phyloP scores from a whole-genome alignment of 2,888 invertebrate genomes.

The Drosophila tanythrix region DNA sequence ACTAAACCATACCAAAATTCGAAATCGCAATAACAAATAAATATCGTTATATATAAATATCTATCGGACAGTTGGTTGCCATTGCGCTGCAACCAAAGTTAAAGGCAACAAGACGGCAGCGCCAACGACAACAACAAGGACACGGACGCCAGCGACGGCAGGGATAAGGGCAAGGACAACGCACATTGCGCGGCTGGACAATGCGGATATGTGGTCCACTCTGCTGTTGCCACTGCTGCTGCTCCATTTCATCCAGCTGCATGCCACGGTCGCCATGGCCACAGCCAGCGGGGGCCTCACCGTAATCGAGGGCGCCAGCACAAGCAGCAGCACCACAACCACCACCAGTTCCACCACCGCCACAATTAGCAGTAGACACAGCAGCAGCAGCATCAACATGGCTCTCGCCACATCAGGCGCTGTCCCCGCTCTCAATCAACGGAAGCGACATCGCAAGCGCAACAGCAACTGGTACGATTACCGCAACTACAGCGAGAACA shows the following conservation, averaged over 20 bases:
- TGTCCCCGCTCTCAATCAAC: conserved; percentile 22
- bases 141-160: conserved; percentile 32
- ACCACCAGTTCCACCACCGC: conserved; percentile 11
- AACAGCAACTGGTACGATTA: conserved; percentile 81
- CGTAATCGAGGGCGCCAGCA: conserved; percentile 53
- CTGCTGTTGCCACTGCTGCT: conserved; percentile 61
- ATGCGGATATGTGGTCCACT: conserved; percentile 72
- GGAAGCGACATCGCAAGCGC: conserved; percentile 82
- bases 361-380: conserved; percentile 1
- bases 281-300: conserved; percentile 65
- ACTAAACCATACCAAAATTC: neutral
- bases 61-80: conserved; percentile 72
- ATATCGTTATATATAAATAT: conserved; percentile 12
- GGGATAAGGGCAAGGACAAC: conserved; percentile 1
- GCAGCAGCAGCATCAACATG: conserved; percentile 2
- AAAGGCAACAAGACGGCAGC: conserved; percentile 75
- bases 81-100: conserved; percentile 73
- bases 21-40: conserved; percentile 17
- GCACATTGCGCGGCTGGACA: conserved; percentile 45
- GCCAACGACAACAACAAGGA: conserved; percentile 45
- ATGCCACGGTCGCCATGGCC: conserved; percentile 38
- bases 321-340: conserved; percentile 26
- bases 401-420: neutral
- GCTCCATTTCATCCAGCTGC: conserved; percentile 42
- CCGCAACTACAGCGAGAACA: conserved; percentile 75